Percentiles rank a stretch among this genome's conserved stretches.
Evolutionary conservation across 2,113 vertebrate species (phyloP).

Genomic region (Brachyhypopomus occidentalis): DNA sequence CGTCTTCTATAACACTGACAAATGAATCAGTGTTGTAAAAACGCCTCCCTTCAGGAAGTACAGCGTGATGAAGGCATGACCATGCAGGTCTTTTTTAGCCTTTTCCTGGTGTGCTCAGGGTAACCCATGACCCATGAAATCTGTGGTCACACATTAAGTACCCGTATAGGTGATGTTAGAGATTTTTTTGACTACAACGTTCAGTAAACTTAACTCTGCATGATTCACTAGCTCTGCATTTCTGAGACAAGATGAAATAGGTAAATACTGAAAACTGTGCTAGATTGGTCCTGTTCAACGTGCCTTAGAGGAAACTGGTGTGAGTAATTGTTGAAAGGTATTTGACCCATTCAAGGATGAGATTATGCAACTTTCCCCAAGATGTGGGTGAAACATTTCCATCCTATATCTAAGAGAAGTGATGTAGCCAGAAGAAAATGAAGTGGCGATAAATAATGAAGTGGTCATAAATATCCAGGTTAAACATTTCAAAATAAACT

Average conservation of each 20-base stretch:
- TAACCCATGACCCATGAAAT: neutral
- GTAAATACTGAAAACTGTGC: neutral
- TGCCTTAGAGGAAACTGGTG: neutral
- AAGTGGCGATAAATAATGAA: neutral
- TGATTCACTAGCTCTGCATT: neutral
- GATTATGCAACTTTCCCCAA: too few species aligned
- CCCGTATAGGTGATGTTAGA: neutral
- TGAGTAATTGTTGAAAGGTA: neutral
- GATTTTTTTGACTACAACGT: neutral
- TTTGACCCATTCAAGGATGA: neutral
- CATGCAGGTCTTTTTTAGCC: neutral
- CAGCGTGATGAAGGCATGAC: neutral
- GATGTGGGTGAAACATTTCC: too few species aligned
- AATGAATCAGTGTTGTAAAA: conserved; percentile 21
- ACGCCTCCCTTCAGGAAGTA: conserved; percentile 14
- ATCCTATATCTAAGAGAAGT: too few species aligned
- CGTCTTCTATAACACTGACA: neutral
- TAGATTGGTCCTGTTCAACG: neutral
- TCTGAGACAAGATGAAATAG: neutral
- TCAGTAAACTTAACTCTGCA: neutral
- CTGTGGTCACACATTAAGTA: too few species aligned
- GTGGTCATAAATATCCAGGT: too few species aligned
- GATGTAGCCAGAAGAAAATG: too few species aligned
- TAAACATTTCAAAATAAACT: too few species aligned
- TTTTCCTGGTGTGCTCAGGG: neutral